Evolutionary conservation across 2,113 vertebrate species (phyloP), one percentile per base, ranked within the genome.

Genomic region (Xenopus borealis): DNA sequence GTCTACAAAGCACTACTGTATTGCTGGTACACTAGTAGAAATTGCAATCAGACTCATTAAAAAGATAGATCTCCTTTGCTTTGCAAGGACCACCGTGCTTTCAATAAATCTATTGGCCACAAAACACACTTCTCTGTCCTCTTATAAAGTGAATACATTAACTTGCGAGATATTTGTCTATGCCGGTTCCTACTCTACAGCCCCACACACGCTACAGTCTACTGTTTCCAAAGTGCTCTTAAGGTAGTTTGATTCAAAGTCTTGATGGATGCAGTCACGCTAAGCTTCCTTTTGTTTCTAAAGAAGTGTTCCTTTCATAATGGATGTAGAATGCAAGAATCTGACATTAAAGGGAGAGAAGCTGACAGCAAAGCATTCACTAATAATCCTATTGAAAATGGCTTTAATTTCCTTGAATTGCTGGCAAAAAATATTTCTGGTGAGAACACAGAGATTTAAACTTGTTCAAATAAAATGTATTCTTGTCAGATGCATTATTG

Each of bases 1-100:
- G 66, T 77, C 66, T 77, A 77, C 73, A 70, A 77, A 70, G 74
- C 45, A 57, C 66, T 76, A 76, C 74, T 76, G 74, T 76, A 76
- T 63, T 64, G 66, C 66, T 70, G 69, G 59, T 69, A 63, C 62
- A 69, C 74, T 76, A 17, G 14, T 70, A 47, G 30, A 76, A 69
- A 76, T 40, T 62, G 58, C 67, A 70, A 66, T 69, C 74, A 76
- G 59, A 64, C 74, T 76, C 74, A 70, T 76, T 76, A 76, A 76
- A 76, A 76, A 76, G 74, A 76, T 76, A 76, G 74, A 76, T 76
- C 74, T 76, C 66, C 64, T 76, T 62, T 55, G 30, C 66, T 66
- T 76, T 76, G 70, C 59, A 76, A 62, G 66, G 74, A 76, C 74
- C 74, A 76, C 74, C 74, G 69, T 76, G 74, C 66, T 76, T 66